Evolutionary conservation across 2,888 invertebrate genomes (phyloP).

Genomic region (Bibio marci): DNA sequence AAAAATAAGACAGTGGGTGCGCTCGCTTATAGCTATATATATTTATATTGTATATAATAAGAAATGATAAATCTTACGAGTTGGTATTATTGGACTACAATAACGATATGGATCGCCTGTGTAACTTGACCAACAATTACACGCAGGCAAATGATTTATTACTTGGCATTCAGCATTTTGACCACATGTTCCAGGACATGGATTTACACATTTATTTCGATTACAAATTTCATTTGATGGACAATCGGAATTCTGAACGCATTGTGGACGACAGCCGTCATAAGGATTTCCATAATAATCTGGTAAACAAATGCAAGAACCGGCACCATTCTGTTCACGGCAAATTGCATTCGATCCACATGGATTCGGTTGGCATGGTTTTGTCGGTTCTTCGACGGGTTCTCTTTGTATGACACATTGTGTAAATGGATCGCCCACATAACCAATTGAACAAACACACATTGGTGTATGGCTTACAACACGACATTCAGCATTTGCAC

Average conservation of each 20-base stretch:
- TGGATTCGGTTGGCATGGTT: constrained; percentile 45
- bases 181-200: constrained; percentile 59
- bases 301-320: constrained; percentile 50
- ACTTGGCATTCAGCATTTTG: constrained; percentile 55
- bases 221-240: constrained; percentile 45
- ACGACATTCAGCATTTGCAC: constrained; percentile 41
- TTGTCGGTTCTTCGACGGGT: constrained; percentile 32
- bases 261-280: constrained; percentile 51
- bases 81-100: constrained; percentile 34
- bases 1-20: no score
- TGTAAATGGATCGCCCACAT: constrained; percentile 61
- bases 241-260: constrained; percentile 51
- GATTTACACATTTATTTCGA: constrained; percentile 50
- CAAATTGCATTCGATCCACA: constrained; percentile 48
- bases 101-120: constrained; percentile 52
- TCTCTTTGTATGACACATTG: constrained; percentile 35
- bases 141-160: constrained; percentile 57
- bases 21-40: no score
- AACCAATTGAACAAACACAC: constrained; percentile 56
- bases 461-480: constrained; percentile 66
- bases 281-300: constrained; percentile 58
- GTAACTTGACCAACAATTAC: constrained; percentile 47
- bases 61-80: constrained; percentile 35
- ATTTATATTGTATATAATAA: no score
- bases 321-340: constrained; percentile 37